Percentiles rank a stretch among this genome's conserved stretches.
phyloP scores from a whole-genome alignment of 2,797 vertebrate genomes.

The Prunella strophiata region DNA sequence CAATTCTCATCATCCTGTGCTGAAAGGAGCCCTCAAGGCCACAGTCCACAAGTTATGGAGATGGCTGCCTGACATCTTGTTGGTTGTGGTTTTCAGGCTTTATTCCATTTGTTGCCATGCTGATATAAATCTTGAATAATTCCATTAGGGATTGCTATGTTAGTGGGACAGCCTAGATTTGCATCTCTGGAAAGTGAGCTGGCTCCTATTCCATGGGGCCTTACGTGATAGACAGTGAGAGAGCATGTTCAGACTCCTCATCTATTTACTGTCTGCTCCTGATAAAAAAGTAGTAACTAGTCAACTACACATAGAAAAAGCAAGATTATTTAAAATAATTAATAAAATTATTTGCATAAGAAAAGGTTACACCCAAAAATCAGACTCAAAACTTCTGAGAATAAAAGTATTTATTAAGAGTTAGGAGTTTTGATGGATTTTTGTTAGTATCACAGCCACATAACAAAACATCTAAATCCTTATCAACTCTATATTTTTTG shows the following conservation, averaged over 20 bases:
- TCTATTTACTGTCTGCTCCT: not conserved
- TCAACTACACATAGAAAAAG: not conserved
- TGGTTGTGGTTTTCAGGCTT: not conserved
- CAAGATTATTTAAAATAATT: not conserved
- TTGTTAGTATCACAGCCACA: not conserved
- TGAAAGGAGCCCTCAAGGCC: not conserved
- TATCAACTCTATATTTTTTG: not conserved
- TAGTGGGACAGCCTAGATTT: not conserved
- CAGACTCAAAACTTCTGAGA: not conserved
- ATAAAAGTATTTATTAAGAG: not conserved
- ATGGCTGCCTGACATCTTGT: not conserved
- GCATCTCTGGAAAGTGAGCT: not conserved
- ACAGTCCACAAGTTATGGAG: not conserved
- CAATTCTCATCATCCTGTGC: not conserved
- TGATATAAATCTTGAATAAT: not conserved
- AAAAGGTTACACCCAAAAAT: not conserved
- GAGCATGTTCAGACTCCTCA: not conserved
- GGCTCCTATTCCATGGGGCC: not conserved
- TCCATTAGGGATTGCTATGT: not conserved
- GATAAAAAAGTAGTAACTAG: not conserved
- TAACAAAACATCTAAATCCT: not conserved
- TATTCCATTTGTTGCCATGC: not conserved
- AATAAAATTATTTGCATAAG: not conserved
- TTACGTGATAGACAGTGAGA: not conserved
- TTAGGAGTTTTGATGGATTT: not conserved